Conservation (phyloP, 2,113 vertebrate genomes). For the Passer domesticus region DNA sequence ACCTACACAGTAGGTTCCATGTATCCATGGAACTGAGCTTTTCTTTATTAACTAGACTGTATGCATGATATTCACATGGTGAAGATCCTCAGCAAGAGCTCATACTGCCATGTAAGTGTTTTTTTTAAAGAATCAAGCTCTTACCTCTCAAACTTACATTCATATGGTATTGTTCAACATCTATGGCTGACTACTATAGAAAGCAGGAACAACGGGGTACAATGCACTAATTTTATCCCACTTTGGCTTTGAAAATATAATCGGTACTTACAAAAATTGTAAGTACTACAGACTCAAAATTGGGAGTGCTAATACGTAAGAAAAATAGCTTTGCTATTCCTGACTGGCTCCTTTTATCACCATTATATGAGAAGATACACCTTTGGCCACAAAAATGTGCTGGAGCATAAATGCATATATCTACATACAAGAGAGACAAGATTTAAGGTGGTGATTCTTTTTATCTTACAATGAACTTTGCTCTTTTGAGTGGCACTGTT, state of each 20-base stretch:
- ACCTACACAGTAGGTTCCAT: neutral
- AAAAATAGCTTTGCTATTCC: conserved; percentile 71
- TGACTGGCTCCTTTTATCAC: conserved; percentile 70
- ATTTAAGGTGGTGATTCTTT: conserved; percentile 24
- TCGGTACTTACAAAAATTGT: conserved; percentile 76
- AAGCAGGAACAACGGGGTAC: conserved; percentile 66
- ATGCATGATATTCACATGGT: conserved; percentile 61
- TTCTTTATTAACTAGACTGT: conserved; percentile 58
- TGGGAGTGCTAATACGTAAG: conserved; percentile 72
- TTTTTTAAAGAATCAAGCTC: conserved; percentile 73
- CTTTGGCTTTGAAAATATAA: conserved; percentile 80
- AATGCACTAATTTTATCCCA: conserved; percentile 79
- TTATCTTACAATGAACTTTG: neutral
- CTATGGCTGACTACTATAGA: conserved; percentile 71
- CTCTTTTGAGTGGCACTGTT: neutral
- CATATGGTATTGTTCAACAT: conserved; percentile 74
- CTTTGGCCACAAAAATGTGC: conserved; percentile 55
- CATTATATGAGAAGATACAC: conserved; percentile 72
- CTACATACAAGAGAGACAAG: neutral
- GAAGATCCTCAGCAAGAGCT: conserved; percentile 68
- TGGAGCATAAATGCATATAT: conserved; percentile 40
- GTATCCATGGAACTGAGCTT: conserved; percentile 23
- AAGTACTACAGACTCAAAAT: conserved; percentile 78
- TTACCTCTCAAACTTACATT: conserved; percentile 76
- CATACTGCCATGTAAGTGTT: conserved; percentile 67